phyloP scores from a whole-genome alignment of 2,888 invertebrate genomes.

The Notodonta ziczac region DNA sequence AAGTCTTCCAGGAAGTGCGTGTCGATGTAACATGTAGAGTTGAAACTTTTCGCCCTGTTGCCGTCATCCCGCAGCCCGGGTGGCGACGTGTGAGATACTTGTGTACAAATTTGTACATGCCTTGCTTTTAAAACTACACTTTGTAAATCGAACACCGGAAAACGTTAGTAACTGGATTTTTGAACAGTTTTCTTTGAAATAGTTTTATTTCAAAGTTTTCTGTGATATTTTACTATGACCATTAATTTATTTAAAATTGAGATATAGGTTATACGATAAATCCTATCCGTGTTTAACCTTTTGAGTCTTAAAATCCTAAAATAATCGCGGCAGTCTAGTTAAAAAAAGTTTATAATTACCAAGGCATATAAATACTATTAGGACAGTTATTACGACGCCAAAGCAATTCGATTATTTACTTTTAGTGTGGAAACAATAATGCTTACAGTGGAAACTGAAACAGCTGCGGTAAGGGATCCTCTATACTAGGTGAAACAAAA shows the following conservation, averaged over 20 bases:
- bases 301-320: no score
- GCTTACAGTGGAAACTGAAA: conserved; percentile 23
- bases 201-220: no score
- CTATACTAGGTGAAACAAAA: no score
- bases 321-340: no score
- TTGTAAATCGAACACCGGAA: not conserved
- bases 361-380: not conserved
- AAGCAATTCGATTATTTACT: conserved; percentile 25
- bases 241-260: no score
- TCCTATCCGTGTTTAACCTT: no score
- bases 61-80: not conserved
- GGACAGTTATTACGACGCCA: conserved; percentile 10
- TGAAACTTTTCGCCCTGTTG: not conserved
- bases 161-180: no score
- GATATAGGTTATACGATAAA: no score
- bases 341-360: not conserved
- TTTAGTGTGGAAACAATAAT: conserved; percentile 24
- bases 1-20: conserved; percentile 2
- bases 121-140: not conserved
- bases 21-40: not conserved
- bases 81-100: not conserved
- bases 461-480: conserved; percentile 28
- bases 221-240: no score
- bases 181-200: no score
- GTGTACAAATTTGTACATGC: conserved; percentile 3